Percentiles rank a stretch among this genome's conserved stretches.
Evolutionary conservation across 2,797 vertebrate genomes (phyloP).

Genomic region (Anniella stebbinsi): DNA sequence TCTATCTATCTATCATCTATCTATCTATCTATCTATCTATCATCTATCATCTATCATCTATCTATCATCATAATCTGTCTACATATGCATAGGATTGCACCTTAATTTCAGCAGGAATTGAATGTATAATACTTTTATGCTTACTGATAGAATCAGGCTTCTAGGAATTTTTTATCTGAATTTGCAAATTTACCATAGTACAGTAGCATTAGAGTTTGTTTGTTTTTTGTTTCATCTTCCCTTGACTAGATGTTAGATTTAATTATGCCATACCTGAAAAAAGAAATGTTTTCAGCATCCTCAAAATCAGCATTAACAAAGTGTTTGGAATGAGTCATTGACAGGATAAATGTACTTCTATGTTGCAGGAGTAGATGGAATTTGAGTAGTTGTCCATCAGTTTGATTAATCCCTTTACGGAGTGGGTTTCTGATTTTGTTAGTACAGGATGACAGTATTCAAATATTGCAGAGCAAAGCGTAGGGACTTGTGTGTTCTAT

Average conservation of each 20-base stretch:
- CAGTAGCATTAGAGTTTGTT: not conserved
- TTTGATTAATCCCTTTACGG: constrained; percentile 1
- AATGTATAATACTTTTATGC: not conserved
- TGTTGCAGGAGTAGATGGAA: not conserved
- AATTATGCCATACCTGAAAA: constrained; percentile 1
- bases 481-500: not conserved
- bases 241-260: not conserved
- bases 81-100: no score
- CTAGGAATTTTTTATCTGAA: constrained; percentile 9
- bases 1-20: no score
- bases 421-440: not conserved
- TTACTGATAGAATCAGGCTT: not conserved
- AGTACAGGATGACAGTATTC: not conserved
- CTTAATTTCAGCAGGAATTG: not conserved
- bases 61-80: no score
- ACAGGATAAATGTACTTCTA: not conserved
- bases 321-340: constrained; percentile 1
- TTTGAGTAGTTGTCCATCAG: not conserved
- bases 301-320: not conserved
- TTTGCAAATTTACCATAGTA: constrained; percentile 7
- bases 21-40: no score
- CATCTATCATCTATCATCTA: no score
- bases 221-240: not conserved
- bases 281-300: not conserved
- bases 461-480: not conserved